Evolutionary conservation across 1,140 invertebrate species (phyloP).

Genomic region (Aphaenogaster ashmeadi): DNA sequence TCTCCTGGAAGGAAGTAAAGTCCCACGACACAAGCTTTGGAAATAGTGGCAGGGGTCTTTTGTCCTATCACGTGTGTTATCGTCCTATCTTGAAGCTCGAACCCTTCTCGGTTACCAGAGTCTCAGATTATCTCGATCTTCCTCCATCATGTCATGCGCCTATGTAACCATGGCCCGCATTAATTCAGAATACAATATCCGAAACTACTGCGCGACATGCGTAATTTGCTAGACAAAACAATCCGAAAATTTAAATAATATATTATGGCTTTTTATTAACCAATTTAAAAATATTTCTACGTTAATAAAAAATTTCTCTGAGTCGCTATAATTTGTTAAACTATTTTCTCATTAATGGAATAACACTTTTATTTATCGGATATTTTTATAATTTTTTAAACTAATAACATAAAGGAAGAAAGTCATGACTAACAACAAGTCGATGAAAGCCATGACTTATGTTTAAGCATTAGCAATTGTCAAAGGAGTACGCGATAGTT

Average conservation of each 20-base stretch:
- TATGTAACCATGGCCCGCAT: neutral
- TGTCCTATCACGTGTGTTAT: slow-evolving; percentile 28
- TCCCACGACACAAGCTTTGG: neutral
- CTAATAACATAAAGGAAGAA: neutral
- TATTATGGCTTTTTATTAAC: neutral
- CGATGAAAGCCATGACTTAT: neutral
- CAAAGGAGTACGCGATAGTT: neutral
- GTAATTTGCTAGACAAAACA: neutral
- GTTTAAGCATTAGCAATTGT: neutral
- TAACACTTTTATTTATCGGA: neutral
- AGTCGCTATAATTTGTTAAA: neutral
- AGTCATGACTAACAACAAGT: neutral
- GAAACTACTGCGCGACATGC: neutral
- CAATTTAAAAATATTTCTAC: neutral
- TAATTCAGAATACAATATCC: slow-evolving; percentile 11
- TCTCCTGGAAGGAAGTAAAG: slow-evolving; percentile 41
- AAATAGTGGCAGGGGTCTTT: neutral
- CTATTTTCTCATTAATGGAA: neutral
- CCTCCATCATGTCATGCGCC: neutral
- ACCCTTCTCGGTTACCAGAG: slow-evolving; percentile 14
- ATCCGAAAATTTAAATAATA: neutral
- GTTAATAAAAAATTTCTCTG: neutral
- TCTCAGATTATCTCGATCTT: slow-evolving; percentile 18
- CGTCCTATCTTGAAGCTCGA: slow-evolving; percentile 50
- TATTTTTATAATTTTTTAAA: slow-evolving; percentile 14